These are phyloP conservation scores for Melopsittacus undulatus DNA, from an alignment of 2,797 vertebrate species.

Conservation along the genomic window DNA sequence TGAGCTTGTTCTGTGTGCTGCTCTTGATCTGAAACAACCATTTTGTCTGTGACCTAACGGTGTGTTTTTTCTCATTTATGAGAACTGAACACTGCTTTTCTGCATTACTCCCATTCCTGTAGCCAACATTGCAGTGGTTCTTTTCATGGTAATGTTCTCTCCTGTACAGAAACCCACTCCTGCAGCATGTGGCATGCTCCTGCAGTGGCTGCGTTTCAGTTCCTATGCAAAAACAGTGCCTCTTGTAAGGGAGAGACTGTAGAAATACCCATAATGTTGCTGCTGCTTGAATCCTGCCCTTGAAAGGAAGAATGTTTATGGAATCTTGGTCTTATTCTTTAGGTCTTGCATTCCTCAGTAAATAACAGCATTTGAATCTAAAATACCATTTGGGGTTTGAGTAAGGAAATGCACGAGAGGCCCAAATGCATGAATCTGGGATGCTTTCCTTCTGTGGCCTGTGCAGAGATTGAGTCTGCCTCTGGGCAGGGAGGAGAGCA, in stretches of 20 bases:
- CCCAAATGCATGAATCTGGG: accelerated
- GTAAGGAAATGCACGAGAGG: not conserved
- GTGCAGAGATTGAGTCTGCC: not conserved
- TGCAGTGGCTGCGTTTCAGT: not conserved
- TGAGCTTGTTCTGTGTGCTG: not conserved
- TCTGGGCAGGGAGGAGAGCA: not conserved
- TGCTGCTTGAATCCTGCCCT: constrained; percentile 10
- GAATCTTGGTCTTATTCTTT: constrained; percentile 38
- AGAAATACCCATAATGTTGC: not conserved
- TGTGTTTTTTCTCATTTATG: accelerated
- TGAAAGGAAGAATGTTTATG: constrained; percentile 44
- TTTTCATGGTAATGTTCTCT: not conserved
- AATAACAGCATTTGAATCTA: constrained; percentile 55
- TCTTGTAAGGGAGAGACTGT: not conserved
- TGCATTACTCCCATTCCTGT: not conserved
- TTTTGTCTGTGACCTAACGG: not conserved
- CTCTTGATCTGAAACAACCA: not conserved
- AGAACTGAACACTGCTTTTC: not conserved
- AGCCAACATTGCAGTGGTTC: not conserved
- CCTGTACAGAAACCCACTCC: not conserved
- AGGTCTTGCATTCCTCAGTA: constrained; percentile 48
- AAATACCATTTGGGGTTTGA: constrained; percentile 35
- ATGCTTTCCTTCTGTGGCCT: not conserved
- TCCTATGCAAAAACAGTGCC: not conserved
- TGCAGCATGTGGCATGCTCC: not conserved